These are phyloP conservation scores for Acrocera orbiculus DNA, from an alignment of 2,888 invertebrate genomes.

Conservation along the genomic window DNA sequence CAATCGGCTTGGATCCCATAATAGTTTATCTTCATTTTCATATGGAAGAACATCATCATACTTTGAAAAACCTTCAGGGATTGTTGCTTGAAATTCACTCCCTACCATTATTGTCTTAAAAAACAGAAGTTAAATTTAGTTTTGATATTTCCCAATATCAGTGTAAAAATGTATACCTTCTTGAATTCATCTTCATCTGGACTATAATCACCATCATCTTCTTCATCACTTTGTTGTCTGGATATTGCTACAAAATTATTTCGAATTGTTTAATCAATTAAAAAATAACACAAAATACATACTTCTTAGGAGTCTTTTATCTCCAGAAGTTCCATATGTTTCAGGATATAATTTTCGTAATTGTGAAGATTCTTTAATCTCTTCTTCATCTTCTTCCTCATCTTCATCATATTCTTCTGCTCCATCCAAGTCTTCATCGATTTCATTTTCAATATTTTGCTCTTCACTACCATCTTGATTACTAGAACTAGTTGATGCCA, in stretches of 20 bases:
- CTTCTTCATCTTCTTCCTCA: slow-evolving; percentile 24
- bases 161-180: slow-evolving; percentile 33
- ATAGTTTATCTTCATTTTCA: slow-evolving; percentile 84
- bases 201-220: slow-evolving; percentile 66
- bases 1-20: slow-evolving; percentile 79
- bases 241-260: slow-evolving; percentile 37
- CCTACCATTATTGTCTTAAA: slow-evolving; percentile 81
- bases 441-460: slow-evolving; percentile 12
- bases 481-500: slow-evolving; percentile 23
- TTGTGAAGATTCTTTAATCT: slow-evolving; percentile 32
- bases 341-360: slow-evolving; percentile 36
- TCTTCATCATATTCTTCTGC: slow-evolving; percentile 13
- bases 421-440: slow-evolving; percentile 6
- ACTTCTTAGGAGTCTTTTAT: slow-evolving; percentile 36
- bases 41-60: slow-evolving; percentile 90
- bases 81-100: slow-evolving; percentile 79
- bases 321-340: slow-evolving; percentile 25
- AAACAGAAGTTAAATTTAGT: slow-evolving; percentile 8
- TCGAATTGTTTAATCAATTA: too few relatives aligned
- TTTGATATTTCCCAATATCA: too few relatives aligned
- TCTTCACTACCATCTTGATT: slow-evolving; percentile 12
- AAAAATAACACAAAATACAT: too few relatives aligned
- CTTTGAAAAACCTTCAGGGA: slow-evolving; percentile 78
- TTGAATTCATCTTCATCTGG: slow-evolving; percentile 80
- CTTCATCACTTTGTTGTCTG: slow-evolving; percentile 61